Base-by-base conservation (phyloP, 1,140 invertebrate genomes). In the Augochlora pura region DNA sequence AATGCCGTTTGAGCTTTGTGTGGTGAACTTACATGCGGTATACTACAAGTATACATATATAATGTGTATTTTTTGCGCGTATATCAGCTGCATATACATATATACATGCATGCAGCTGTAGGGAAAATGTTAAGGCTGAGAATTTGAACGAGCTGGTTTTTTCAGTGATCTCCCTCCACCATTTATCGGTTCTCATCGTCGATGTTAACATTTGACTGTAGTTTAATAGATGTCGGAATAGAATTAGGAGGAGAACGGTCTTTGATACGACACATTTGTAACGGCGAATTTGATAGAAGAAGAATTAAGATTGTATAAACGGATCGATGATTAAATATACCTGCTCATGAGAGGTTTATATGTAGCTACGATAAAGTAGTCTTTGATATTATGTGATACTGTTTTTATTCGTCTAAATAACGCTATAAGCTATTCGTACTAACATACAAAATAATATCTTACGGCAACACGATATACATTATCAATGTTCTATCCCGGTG, bases 251-350 rank as follows among this genome's bases (percentile, higher is more conserved):
- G 52, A 59, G 21, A 32, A 74, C 25, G 70, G 70, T 73, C 77
- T 74, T 73, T 79, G 62, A 79, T 79, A 74, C 42, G 60, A 71
- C 3, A 77, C 10, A 63, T 77, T 77, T 54, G 39, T 54, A 63
- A 71, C 16, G 27, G 32, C n/a, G 59, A 32, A 71, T 71, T 70
- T 71, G 75, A 63, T 77, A 71, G 68, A 64, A 54, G 60, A 64
- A 54, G 46, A 64, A 71, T 64, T 64, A 71, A 27, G 46, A 66
- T 79, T 59, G 49, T 25, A 74, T 32, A 25, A 74, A 46, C 27
- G 27, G 63, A 59, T 79, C 21, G 46, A 52, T 18, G 46, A 73
- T 66, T 54, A 39, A 59, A 6, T n/a, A 64, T 69, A 38, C 27
- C 39, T 73, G 59, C 32, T 71, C 59, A 59, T 38, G 16, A 59